A percentile compares a stretch with the other conserved stretches of the same genome.
Conservation (phyloP, 2,797 vertebrate species). For the Petrocephalus schoutedeni region DNA sequence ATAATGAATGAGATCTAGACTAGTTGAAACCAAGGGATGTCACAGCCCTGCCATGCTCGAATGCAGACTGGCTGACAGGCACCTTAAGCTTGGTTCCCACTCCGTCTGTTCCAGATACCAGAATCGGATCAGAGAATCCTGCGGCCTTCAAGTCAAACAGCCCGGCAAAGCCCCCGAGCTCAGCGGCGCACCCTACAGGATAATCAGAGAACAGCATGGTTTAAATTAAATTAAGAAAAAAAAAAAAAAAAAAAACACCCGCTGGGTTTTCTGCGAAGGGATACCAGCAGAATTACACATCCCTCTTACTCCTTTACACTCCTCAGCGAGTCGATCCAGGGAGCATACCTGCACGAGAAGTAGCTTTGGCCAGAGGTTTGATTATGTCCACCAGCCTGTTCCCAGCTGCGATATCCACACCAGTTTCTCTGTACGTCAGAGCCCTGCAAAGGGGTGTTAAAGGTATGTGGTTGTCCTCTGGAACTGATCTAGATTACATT, state of each 20-base stretch:
- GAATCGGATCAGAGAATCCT: constrained; percentile 83
- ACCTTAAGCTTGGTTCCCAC: constrained; percentile 98
- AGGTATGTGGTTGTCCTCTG: not conserved
- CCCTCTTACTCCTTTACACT: not conserved
- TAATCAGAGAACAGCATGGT: not conserved
- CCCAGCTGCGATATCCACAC: constrained; percentile 95
- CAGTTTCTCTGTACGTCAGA: constrained; percentile 89
- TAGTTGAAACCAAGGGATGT: too few species aligned
- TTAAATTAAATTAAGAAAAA: not conserved
- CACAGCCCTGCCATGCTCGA: not conserved
- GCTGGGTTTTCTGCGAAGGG: not conserved
- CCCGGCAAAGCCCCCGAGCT: constrained; percentile 92
- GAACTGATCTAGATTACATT: not conserved
- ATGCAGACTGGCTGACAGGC: constrained; percentile 23
- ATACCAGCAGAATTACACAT: not conserved
- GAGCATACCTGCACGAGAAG: constrained; percentile 79
- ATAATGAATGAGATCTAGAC: too few species aligned
- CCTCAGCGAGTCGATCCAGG: not conserved
- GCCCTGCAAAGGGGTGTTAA: constrained; percentile 55
- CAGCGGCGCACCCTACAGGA: constrained; percentile 76
- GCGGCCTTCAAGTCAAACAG: constrained; percentile 90
- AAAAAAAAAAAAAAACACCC: not conserved
- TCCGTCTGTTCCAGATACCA: constrained; percentile 91
- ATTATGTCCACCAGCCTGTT: constrained; percentile 84
- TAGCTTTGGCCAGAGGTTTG: constrained; percentile 87